Base-by-base conservation (phyloP, 2,888 invertebrate species). In the Rutpela maculata region DNA sequence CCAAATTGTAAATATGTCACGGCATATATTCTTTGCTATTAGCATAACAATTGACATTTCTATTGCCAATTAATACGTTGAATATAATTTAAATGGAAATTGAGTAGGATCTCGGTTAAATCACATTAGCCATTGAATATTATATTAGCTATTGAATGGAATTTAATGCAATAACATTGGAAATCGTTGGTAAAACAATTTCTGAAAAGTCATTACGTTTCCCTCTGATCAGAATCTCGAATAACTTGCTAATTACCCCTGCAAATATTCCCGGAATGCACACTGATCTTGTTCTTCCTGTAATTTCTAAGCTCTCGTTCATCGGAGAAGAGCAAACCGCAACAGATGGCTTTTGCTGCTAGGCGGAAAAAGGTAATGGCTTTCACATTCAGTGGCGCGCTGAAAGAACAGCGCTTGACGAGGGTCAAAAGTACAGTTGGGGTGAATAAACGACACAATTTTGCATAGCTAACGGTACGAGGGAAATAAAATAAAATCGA, bases 341-440 rank as follows among this genome's bases (percentile, higher is more conserved):
- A 69, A 69, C 69, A 69, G 56, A 69, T 69, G 69, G 56, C 26
- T 18, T 56, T 56, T 56, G 56, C 22, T 22, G 15, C n/a, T 26
- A 18, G 69, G 15, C 26, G 56, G 56, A 69, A 68, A 69, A 69
- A 69, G 26, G 35, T 55, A 56, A 18, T 69, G n/a, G 69, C 55
- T 56, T 26, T 57, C 15, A 15, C 3, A 50, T 15, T 50, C 50
- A 50, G 50, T 50, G 50, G n/a, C 50, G 50, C 6, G 7, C 43
- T 43, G 15, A 43, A 43, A 35, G 31, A 35, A 35, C 9, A 7
- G 4, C 0, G 31, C 31, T 35, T 35, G 31, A 35, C 7, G 31
- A 35, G 31, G 9, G 31, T 35, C 7, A 9, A 35, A 35, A 35
- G 9, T 9, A 9, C 6, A 35, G 7, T 35, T 26, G 9, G 6